Percentiles rank a stretch among this genome's conserved stretches.
Conservation (phyloP, 1,140 invertebrate genomes). For the Aphidius ervi region DNA sequence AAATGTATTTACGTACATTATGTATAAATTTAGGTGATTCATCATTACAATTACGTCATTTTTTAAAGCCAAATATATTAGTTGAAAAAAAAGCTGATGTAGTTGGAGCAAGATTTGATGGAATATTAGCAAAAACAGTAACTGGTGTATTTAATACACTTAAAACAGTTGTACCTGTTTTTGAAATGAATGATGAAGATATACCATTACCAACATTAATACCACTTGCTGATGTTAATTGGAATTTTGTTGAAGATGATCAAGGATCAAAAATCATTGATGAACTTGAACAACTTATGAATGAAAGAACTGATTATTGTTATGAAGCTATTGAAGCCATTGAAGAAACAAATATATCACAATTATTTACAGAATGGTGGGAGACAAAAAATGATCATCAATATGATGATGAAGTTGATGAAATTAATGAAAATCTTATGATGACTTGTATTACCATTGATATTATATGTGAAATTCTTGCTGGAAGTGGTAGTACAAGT, state of each 20-base stretch:
- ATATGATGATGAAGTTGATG: slow-evolving; percentile 46
- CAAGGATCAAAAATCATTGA: slow-evolving; percentile 37
- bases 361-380: slow-evolving; percentile 41
- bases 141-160: slow-evolving; percentile 46
- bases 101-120: slow-evolving; percentile 43
- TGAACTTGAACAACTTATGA: slow-evolving; percentile 38
- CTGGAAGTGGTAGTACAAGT: slow-evolving; percentile 41
- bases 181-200: slow-evolving; percentile 46
- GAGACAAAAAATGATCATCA: slow-evolving; percentile 37
- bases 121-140: slow-evolving; percentile 46
- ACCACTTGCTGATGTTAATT: slow-evolving; percentile 46
- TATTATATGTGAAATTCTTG: slow-evolving; percentile 42
- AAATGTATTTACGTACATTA: slow-evolving; percentile 41
- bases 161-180: slow-evolving; percentile 46
- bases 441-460: slow-evolving; percentile 42
- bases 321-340: slow-evolving; percentile 46
- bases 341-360: slow-evolving; percentile 39
- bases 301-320: slow-evolving; percentile 43
- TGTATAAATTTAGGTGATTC: slow-evolving; percentile 41
- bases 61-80: slow-evolving; percentile 41
- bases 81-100: slow-evolving; percentile 44
- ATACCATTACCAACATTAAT: slow-evolving; percentile 40
- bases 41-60: slow-evolving; percentile 41
- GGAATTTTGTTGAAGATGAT: slow-evolving; percentile 45
- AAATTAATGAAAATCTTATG: slow-evolving; percentile 41